These are phyloP conservation scores for Loris lydekkerianus DNA, from an alignment of 2,797 vertebrate species.

Conservation along the genomic window DNA sequence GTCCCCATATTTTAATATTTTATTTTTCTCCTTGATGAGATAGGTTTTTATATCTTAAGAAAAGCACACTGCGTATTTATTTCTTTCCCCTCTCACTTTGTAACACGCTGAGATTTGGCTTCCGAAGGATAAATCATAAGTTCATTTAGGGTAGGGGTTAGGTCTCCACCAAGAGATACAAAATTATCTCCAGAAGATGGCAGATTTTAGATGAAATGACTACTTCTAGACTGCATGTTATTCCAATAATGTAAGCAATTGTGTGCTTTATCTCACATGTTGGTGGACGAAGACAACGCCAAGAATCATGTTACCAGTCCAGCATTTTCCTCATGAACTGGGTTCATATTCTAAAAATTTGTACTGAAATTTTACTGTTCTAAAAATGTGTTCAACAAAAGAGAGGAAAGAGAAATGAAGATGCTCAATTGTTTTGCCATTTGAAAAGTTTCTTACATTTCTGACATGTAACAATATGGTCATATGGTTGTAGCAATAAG, in stretches of 20 bases:
- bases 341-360: neutral
- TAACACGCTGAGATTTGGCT: neutral
- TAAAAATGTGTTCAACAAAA: neutral
- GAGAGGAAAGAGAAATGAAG: neutral
- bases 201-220: slow-evolving; percentile 3
- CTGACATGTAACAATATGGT: neutral
- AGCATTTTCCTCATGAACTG: neutral
- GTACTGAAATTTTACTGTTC: neutral
- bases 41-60: neutral
- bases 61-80: neutral
- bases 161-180: neutral
- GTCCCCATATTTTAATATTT: slow-evolving; percentile 3
- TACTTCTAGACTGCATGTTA: neutral
- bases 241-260: neutral
- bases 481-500: neutral
- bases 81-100: neutral
- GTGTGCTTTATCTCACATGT: neutral
- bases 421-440: neutral
- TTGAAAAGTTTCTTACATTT: neutral
- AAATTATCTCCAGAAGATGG: neutral
- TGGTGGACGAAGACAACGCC: neutral
- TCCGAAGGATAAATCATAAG: neutral
- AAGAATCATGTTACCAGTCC: neutral
- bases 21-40: slow-evolving; percentile 5
- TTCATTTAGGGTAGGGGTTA: neutral